These are phyloP conservation scores for Oreochromis mossambicus DNA, from an alignment of 2,797 vertebrate species.

Conservation along the genomic window DNA sequence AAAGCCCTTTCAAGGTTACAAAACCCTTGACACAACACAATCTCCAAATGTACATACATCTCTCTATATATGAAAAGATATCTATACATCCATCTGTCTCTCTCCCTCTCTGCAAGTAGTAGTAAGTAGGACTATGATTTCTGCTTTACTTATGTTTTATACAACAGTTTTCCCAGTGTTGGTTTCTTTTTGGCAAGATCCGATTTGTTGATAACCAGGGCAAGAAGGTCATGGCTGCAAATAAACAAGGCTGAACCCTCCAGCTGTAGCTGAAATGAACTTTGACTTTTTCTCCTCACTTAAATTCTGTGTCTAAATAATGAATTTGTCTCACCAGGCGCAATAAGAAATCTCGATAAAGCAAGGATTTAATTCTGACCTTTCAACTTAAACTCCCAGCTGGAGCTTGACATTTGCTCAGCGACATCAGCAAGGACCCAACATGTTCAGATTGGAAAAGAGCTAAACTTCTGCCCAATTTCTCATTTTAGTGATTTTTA, in stretches of 20 bases:
- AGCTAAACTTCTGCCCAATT: background rate
- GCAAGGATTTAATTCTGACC: constrained; percentile 21
- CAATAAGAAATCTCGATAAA: constrained; percentile 4
- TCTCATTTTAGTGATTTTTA: background rate
- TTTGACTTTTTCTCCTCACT: constrained; percentile 4
- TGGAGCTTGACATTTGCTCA: constrained; percentile 32
- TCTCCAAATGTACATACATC: background rate
- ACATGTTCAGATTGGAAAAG: background rate
- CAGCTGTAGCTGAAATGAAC: constrained; percentile 5
- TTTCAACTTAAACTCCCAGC: constrained; percentile 32
- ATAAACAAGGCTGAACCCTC: constrained; percentile 14
- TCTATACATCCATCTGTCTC: background rate
- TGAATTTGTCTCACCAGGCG: background rate
- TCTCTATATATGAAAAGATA: background rate
- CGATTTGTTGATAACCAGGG: background rate
- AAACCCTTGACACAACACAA: background rate
- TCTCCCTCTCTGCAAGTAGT: background rate
- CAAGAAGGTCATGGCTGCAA: background rate
- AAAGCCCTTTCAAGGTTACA: background rate
- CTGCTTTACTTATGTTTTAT: background rate
- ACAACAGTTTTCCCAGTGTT: background rate
- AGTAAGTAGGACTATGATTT: background rate
- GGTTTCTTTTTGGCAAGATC: background rate
- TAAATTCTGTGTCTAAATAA: constrained; percentile 4
- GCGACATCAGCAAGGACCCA: background rate